Base-by-base conservation (phyloP, 2,797 vertebrate species). In the Arnoldichthys spilopterus region DNA sequence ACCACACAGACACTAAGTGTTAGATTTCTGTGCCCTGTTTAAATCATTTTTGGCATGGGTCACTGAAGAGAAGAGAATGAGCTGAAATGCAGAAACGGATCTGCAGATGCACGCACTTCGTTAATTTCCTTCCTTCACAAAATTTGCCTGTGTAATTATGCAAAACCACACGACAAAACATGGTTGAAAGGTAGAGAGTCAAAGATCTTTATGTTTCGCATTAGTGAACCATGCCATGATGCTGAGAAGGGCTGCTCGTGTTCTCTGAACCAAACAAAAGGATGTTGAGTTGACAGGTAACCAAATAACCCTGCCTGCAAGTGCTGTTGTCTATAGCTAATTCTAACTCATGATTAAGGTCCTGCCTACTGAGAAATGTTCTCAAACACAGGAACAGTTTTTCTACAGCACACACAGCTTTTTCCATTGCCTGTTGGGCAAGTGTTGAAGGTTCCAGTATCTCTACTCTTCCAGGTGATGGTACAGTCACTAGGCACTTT, bases 101-200 rank as follows among this genome's bases (percentile, higher is more conserved):
- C 22, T 45, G 34, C 51, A 78, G 47, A 78, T 54, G 51, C 61
- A 24, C 30, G 32, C 61, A 47, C 34, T 43, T 22, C 45, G 18
- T 32, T 72, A 37, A 40, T 62, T 70, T 77, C 78, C 78, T 74
- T 79, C 43, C 72, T 74, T 26, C 51, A 68, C 51, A 45, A 37
- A 67, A 66, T 59, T 69, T 1, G n/a, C 30, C 72, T 51, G 63
- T 53, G n/a, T 34, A 54, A 1, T 73, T 37, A 59, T 67, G 71
- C 62, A 74, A 59, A 79, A 58, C 24, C 49, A 26, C 26, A 24
- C 20, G 4, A 5, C 9, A 12, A 24, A 6, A 24, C 13, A 9
- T 22, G 51, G 22, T 43, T 43, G 53, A 45, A 59, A 32, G 2
- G 28, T 26, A 70, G 20, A 9, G 37, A 59, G 20, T 13, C 43